Conservation (phyloP, 2,888 invertebrate genomes). For the Papilio protenor region DNA sequence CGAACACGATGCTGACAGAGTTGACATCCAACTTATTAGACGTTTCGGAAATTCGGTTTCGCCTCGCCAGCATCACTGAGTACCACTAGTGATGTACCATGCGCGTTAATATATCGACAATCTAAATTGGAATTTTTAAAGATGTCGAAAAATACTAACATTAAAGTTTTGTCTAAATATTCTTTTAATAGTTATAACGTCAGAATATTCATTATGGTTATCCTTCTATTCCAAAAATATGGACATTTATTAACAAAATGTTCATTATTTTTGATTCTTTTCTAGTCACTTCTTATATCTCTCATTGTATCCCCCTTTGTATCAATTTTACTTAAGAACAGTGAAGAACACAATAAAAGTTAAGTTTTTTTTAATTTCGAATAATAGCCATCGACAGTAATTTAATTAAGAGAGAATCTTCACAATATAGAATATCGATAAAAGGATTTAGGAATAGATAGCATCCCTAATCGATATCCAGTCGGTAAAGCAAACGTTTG, state of each 20-base stretch:
- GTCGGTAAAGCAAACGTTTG: slow-evolving; percentile 81
- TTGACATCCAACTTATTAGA: slow-evolving; percentile 84
- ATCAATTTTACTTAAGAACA: neutral
- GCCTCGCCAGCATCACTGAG: slow-evolving; percentile 75
- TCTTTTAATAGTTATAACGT: neutral
- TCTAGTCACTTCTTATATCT: neutral
- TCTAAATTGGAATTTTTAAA: slow-evolving; percentile 21
- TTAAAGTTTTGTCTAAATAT: neutral
- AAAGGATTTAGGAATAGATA: slow-evolving; percentile 48
- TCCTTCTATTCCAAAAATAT: neutral
- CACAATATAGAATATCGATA: slow-evolving; percentile 46
- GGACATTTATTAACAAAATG: neutral
- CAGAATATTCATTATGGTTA: neutral
- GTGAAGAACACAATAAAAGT: neutral
- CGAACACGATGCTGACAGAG: slow-evolving; percentile 74
- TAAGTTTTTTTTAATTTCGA: neutral
- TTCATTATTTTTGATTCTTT: neutral
- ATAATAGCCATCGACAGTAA: neutral
- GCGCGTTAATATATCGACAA: slow-evolving; percentile 48
- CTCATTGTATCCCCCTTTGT: too few relatives aligned
- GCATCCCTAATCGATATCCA: slow-evolving; percentile 71
- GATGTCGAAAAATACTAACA: neutral
- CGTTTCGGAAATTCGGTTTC: slow-evolving; percentile 83
- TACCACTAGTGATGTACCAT: slow-evolving; percentile 59
- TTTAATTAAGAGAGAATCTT: neutral